Conservation (phyloP, 2,113 vertebrate genomes). For the Cyphomyrus discorhynchus region DNA sequence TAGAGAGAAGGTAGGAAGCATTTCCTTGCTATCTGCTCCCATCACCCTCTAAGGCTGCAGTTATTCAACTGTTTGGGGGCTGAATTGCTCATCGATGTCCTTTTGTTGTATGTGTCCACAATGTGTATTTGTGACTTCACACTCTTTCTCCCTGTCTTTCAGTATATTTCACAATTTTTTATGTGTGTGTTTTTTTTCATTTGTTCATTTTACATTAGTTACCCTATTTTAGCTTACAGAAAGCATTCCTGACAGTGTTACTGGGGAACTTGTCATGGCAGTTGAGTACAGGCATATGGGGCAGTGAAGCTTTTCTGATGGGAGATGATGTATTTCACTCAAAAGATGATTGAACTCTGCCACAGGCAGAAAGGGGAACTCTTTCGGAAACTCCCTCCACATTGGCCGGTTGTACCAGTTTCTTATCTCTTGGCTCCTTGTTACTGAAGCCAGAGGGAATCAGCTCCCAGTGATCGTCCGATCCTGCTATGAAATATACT, state of each 20-base stretch:
- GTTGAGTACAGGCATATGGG: background rate
- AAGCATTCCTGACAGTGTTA: background rate
- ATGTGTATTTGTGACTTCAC: background rate
- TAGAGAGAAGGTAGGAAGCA: conserved; percentile 68
- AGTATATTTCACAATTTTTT: background rate
- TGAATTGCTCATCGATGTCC: background rate
- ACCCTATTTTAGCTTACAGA: background rate
- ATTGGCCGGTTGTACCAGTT: background rate
- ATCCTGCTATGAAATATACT: background rate
- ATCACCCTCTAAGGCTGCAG: background rate
- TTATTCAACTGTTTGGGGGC: background rate
- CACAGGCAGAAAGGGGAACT: background rate
- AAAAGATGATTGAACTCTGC: background rate
- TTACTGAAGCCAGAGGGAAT: background rate
- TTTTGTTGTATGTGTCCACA: background rate
- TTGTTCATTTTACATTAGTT: background rate
- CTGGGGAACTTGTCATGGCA: background rate
- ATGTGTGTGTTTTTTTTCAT: background rate
- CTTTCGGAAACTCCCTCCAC: background rate
- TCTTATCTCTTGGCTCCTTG: background rate
- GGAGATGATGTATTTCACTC: background rate
- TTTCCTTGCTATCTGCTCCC: conserved; percentile 33
- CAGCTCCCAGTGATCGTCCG: background rate
- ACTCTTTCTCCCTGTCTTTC: background rate
- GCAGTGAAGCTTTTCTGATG: background rate